Evolutionary conservation across 2,797 vertebrate genomes (phyloP).

Genomic region (Prionace glauca): DNA sequence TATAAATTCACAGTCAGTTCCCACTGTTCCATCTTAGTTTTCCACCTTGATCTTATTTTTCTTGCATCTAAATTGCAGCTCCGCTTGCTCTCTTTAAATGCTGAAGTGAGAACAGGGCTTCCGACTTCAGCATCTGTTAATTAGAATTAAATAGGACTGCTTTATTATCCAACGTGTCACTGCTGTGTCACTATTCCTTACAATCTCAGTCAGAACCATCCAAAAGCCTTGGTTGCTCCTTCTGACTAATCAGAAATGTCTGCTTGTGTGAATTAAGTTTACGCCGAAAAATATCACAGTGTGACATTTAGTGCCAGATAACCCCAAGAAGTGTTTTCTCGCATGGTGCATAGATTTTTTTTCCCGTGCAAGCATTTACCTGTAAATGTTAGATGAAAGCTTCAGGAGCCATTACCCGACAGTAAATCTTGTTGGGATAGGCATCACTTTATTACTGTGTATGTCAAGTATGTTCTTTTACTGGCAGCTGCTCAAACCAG

Average conservation of each 20-base stretch:
- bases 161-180: not conserved
- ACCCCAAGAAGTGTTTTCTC: not conserved
- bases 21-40: not conserved
- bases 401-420: not conserved
- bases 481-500: constrained; percentile 10
- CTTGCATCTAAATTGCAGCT: not conserved
- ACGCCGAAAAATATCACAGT: not conserved
- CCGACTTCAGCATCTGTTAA: not conserved
- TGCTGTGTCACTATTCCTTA: not conserved
- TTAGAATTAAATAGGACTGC: not conserved
- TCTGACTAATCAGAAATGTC: not conserved
- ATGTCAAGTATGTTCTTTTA: constrained; percentile 20
- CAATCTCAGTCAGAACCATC: not conserved
- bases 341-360: not conserved
- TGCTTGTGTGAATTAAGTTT: not conserved
- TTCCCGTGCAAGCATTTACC: not conserved
- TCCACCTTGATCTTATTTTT: not conserved
- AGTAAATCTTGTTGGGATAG: constrained; percentile 24
- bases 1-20: not conserved
- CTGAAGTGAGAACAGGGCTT: not conserved
- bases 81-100: not conserved
- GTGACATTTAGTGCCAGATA: constrained; percentile 20
- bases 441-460: constrained; percentile 6
- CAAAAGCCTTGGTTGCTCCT: not conserved
- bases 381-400: constrained; percentile 24